Evolutionary conservation across 2,113 vertebrate genomes (phyloP), one percentile per base, ranked within the genome.

Genomic region (Pterocles gutturalis): DNA sequence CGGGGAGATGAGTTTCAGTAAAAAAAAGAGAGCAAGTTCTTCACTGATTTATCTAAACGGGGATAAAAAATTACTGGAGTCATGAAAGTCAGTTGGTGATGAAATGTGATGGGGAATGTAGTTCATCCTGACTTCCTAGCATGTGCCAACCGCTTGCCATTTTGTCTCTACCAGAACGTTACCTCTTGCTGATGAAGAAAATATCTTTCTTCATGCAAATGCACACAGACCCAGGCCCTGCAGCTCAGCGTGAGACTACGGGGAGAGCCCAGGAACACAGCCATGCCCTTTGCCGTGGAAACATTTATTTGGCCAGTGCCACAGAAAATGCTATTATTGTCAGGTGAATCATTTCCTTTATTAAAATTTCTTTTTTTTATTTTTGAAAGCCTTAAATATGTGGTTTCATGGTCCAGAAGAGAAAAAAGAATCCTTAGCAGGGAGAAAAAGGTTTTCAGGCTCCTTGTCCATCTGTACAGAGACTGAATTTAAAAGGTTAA

Each of bases 401-500:
- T 55, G 66, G 4, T 62, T 92, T 93, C 96, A 86, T 61, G 72
- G 60, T 93, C 86, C 88, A 11, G 76, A 92, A 90, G 86, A 94
- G 72, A 95, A 86, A 90, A 94, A 94, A 95, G 43, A 92, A 67
- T 96, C 87, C 85, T 93, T 92, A 95, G 85, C 83, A 71, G 88
- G 53, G 54, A 94, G 83, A 94, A 88, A 95, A 95, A 77, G 46
- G 83, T 88, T 96, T 93, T 96, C 92, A 93, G 89, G 88, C 31
- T 95, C 92, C 76, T 96, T 92, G 85, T 93, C 79, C 71, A 86
- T 88, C 96, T 95, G 88, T 72, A 78, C 89, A 95, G 93, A 92
- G 92, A 94, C 94, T 95, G 82, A 86, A 96, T 95, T 90, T 97
- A 83, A 97, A 95, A 97, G 80, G 86, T 93, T 96, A 95, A 95